phyloP scores from a whole-genome alignment of 2,797 vertebrate species.

The Pteronotus mesoamericanus region DNA sequence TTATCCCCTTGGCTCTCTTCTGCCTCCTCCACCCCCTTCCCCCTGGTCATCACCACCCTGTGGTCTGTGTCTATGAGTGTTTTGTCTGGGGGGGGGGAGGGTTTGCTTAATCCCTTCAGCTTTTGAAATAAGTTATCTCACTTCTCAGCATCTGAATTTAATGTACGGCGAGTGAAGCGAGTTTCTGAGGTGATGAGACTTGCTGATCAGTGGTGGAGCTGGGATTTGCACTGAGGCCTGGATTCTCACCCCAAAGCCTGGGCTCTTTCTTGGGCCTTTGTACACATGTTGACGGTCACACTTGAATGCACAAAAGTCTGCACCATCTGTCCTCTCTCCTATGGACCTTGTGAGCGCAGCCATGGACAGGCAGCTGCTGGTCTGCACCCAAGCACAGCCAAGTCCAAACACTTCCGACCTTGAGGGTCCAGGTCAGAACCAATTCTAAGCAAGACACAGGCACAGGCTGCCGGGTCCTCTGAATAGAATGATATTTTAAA shows the following conservation, averaged over 20 bases:
- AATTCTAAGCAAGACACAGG: background rate
- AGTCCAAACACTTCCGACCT: background rate
- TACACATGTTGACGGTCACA: background rate
- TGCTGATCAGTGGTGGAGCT: background rate
- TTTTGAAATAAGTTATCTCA: background rate
- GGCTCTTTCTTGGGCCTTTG: background rate
- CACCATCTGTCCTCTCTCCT: background rate
- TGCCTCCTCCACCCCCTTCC: background rate
- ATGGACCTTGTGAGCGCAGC: background rate
- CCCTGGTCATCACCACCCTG: background rate
- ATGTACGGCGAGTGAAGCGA: background rate
- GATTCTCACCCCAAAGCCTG: background rate
- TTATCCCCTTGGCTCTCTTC: background rate
- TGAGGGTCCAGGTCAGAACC: background rate
- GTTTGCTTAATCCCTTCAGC: background rate
- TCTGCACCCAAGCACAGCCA: background rate
- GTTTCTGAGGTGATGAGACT: background rate
- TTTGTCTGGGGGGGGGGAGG: background rate
- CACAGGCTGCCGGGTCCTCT: background rate
- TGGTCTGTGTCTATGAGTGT: background rate
- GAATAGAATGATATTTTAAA: background rate
- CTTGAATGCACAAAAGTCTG: background rate
- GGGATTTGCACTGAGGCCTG: background rate
- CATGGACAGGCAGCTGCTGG: no score
- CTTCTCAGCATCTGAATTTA: background rate